phyloP scores from a whole-genome alignment of 2,113 vertebrate genomes.

The Nyctereutes procyonoides region DNA sequence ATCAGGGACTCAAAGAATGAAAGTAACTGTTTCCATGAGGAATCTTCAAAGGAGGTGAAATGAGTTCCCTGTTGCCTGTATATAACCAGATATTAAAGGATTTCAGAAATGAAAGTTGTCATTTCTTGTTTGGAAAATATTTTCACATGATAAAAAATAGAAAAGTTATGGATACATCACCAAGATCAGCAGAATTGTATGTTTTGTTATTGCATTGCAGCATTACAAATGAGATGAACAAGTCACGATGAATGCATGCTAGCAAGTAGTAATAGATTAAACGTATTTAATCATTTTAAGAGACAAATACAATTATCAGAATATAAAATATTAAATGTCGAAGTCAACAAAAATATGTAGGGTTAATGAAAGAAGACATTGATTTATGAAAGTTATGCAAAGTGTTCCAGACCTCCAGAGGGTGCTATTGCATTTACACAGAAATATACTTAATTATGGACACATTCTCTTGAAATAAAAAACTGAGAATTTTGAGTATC shows the following conservation, averaged over 20 bases:
- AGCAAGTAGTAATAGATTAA: conserved; percentile 68
- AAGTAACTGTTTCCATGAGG: conserved; percentile 73
- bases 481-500: conserved; percentile 59
- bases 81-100: conserved; percentile 53
- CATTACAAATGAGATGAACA: conserved; percentile 70
- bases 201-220: conserved; percentile 59
- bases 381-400: conserved; percentile 74
- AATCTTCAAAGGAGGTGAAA: conserved; percentile 75
- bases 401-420: conserved; percentile 83
- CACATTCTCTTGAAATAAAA: conserved; percentile 55
- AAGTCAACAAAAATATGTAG: conserved; percentile 71
- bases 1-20: conserved; percentile 66
- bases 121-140: conserved; percentile 72
- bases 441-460: conserved; percentile 71
- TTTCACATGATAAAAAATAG: conserved; percentile 59
- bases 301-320: conserved; percentile 73
- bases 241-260: conserved; percentile 54
- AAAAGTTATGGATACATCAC: conserved; percentile 51
- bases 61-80: conserved; percentile 63
- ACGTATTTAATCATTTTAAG: conserved; percentile 73
- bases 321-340: conserved; percentile 77
- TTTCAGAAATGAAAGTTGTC: conserved; percentile 68
- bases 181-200: conserved; percentile 16
- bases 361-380: conserved; percentile 76
- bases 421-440: conserved; percentile 85